Conservation (phyloP, 2,888 invertebrate genomes). For the Mythimna loreyi region DNA sequence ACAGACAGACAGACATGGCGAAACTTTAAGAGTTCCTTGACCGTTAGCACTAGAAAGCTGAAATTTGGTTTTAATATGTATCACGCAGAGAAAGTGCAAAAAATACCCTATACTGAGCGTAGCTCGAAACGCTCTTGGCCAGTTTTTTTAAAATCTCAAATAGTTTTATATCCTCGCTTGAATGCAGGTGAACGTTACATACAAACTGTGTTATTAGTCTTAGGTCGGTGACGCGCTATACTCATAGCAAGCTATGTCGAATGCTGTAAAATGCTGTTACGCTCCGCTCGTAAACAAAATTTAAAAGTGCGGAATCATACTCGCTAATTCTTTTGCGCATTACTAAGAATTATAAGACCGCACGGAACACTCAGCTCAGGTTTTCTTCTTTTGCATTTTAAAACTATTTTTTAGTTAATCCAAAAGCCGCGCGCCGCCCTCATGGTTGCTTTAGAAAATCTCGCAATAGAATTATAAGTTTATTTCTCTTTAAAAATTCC, state of each 20-base stretch:
- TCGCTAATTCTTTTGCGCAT: conserved; percentile 3
- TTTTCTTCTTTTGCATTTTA: conserved; percentile 21
- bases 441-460: conserved; percentile 28
- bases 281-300: conserved; percentile 8
- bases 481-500: conserved; percentile 46
- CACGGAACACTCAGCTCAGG: neutral
- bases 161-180: neutral
- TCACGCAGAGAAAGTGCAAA: too few relatives aligned
- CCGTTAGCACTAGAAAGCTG: too few relatives aligned
- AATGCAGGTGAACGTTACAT: conserved; percentile 1
- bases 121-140: too few relatives aligned
- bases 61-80: too few relatives aligned
- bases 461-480: conserved; percentile 50
- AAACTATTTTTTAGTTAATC: conserved; percentile 38
- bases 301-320: conserved; percentile 12
- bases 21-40: too few relatives aligned
- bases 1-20: too few relatives aligned
- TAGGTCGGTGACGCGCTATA: neutral
- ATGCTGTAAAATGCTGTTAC: conserved; percentile 3
- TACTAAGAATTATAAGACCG: neutral
- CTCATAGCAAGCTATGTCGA: neutral
- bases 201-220: conserved; percentile 34
- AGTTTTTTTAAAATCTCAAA: conserved; percentile 5
- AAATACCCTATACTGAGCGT: too few relatives aligned
- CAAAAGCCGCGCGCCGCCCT: conserved; percentile 1